These are phyloP conservation scores for Pollachius pollachius DNA, from an alignment of 2,113 vertebrate species.

Conservation along the genomic window DNA sequence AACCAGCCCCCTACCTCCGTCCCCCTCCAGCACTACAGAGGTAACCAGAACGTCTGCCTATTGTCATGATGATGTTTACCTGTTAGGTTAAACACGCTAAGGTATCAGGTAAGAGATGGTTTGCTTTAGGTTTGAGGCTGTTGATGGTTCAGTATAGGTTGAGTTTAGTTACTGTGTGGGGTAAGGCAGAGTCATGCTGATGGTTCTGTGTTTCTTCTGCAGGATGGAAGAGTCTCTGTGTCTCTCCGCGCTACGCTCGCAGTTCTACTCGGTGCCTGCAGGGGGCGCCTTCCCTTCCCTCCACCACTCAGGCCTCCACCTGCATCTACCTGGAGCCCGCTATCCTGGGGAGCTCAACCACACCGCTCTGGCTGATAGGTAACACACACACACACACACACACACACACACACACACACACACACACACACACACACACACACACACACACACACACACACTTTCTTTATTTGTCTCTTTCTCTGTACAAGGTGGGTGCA, in stretches of 20 bases:
- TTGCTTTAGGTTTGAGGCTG: no score
- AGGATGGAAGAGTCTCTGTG: conserved; percentile 96
- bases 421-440: conserved; percentile 21
- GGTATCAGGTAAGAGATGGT: no score
- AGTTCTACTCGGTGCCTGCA: conserved; percentile 87
- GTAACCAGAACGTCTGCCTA: conserved; percentile 15
- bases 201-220: conserved; percentile 16
- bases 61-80: no score
- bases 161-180: no score
- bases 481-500: conserved; percentile 58
- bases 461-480: conserved; percentile 2
- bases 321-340: conserved; percentile 87
- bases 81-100: no score
- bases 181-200: no score
- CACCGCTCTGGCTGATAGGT: conserved; percentile 82
- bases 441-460: conserved; percentile 19
- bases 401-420: conserved; percentile 17
- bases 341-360: conserved; percentile 84
- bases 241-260: conserved; percentile 86
- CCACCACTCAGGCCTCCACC: conserved; percentile 88
- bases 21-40: conserved; percentile 87
- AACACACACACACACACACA: conserved; percentile 16
- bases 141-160: no score
- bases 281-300: conserved; percentile 84
- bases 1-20: neutral